Percentiles rank a stretch among this genome's conserved stretches.
These are phyloP conservation scores for Orycteropus afer DNA, from an alignment of 2,113 vertebrate species.

Conservation along the genomic window DNA sequence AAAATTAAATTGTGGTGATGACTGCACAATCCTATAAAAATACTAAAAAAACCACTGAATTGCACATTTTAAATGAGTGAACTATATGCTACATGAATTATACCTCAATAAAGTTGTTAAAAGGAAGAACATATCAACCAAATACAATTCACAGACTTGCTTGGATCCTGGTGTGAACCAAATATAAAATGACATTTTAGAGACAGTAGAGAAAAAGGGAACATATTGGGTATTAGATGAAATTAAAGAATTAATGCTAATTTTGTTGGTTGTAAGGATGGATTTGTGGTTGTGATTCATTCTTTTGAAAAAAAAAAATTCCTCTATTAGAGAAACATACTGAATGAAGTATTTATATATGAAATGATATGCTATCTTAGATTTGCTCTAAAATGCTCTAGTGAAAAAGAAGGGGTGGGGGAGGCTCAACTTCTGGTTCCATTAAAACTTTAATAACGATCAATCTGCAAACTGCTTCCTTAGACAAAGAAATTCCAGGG, in stretches of 20 bases:
- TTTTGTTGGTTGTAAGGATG: neutral
- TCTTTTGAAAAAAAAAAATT: neutral
- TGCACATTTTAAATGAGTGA: neutral
- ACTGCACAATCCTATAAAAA: neutral
- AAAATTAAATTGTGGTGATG: neutral
- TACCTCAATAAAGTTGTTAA: neutral
- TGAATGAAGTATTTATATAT: neutral
- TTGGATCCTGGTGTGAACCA: neutral
- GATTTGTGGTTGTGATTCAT: neutral
- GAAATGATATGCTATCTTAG: neutral
- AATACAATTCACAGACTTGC: neutral
- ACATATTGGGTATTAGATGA: neutral
- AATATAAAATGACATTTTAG: neutral
- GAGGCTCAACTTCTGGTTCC: neutral
- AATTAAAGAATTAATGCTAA: neutral
- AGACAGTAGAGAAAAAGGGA: neutral
- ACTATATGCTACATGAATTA: neutral
- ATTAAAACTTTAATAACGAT: neutral
- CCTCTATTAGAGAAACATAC: neutral
- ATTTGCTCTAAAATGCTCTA: neutral
- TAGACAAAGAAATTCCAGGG: neutral
- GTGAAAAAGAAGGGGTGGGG: neutral
- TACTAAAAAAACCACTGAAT: neutral
- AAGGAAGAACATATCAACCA: neutral
- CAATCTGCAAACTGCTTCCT: neutral